These are phyloP conservation scores for Drosophila pseudoobscura DNA, from an alignment of 1,140 invertebrate genomes.

Conservation along the genomic window DNA sequence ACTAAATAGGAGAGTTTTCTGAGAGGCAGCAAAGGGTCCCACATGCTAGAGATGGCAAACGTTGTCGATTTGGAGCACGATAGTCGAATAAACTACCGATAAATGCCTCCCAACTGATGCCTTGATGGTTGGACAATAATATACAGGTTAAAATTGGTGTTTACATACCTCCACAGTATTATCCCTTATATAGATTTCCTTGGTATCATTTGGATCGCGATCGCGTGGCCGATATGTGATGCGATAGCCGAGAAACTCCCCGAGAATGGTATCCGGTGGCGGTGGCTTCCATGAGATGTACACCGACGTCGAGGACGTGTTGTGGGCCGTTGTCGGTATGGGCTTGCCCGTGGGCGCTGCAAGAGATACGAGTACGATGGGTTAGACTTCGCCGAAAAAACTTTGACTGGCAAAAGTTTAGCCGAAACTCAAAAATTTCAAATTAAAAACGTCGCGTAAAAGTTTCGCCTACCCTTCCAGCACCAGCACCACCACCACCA, in stretches of 20 bases:
- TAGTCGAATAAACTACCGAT: no score
- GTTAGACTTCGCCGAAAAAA: constrained; percentile 37
- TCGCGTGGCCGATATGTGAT: constrained; percentile 88
- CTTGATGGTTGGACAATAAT: no score
- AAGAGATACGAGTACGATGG: constrained; percentile 42
- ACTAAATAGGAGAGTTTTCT: constrained; percentile 19
- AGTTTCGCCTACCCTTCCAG: constrained; percentile 36
- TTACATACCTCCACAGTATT: constrained; percentile 86
- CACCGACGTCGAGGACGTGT: constrained; percentile 88
- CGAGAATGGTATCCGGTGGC: constrained; percentile 87
- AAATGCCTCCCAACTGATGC: no score
- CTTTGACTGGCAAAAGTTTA: constrained; percentile 55
- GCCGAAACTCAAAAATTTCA: constrained; percentile 71
- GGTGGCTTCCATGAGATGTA: constrained; percentile 90
- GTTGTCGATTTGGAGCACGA: constrained; percentile 1
- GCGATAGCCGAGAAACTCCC: constrained; percentile 91
- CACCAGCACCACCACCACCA: neutral
- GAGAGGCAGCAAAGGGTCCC: no score
- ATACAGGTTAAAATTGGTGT: no score
- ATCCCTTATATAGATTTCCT: constrained; percentile 88
- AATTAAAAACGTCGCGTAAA: constrained; percentile 73
- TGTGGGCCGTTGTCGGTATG: constrained; percentile 88
- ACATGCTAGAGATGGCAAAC: constrained; percentile 14
- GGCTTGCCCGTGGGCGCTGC: constrained; percentile 90
- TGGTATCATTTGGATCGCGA: constrained; percentile 85